These are phyloP conservation scores for Harpagoxenus sublaevis DNA, from an alignment of 2,888 invertebrate species.

Conservation along the genomic window DNA sequence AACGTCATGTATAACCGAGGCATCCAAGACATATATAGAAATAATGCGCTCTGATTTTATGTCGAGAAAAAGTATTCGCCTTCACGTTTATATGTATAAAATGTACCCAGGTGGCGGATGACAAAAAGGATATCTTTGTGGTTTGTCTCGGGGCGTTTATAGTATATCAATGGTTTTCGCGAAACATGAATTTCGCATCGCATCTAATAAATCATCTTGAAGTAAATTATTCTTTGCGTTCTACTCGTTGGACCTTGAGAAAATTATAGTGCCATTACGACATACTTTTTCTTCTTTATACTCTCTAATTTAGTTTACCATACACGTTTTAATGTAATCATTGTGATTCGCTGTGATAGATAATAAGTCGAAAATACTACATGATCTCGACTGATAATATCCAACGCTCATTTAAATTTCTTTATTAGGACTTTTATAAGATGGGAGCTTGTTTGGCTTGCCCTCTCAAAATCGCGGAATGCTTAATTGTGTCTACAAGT, in stretches of 20 bases:
- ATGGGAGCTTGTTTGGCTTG: not conserved
- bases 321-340: not conserved
- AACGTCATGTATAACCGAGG: conserved; percentile 37
- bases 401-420: not conserved
- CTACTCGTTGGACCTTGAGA: not conserved
- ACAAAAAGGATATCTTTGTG: not conserved
- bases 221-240: not conserved
- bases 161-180: not conserved
- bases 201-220: not conserved
- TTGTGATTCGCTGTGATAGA: not conserved
- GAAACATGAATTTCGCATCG: not conserved
- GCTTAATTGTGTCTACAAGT: not conserved
- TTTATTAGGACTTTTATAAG: not conserved
- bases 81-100: not conserved
- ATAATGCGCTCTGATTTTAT: conserved; percentile 14
- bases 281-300: not conserved
- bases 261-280: not conserved
- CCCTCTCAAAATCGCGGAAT: not conserved
- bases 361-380: not conserved
- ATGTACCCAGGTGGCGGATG: not conserved
- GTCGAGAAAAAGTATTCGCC: not conserved
- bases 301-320: not conserved
- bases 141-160: not conserved
- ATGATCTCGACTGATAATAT: not conserved
- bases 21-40: conserved; percentile 33